Evolutionary conservation across 1,140 invertebrate genomes (phyloP).

Genomic region (Drosophila novamexicana): DNA sequence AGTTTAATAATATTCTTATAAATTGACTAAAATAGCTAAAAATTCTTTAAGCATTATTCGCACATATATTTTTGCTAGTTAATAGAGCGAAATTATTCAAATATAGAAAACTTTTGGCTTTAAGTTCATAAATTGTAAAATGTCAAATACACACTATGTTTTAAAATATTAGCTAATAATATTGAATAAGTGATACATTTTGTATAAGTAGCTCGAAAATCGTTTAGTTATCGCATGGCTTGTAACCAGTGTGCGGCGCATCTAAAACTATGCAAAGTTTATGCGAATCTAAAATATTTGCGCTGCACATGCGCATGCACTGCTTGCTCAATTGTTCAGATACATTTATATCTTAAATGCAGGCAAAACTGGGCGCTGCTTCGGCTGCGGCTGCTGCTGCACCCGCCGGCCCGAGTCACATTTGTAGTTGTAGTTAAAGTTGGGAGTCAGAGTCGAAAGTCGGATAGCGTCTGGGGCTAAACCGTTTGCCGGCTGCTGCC

Average conservation of each 20-base stretch:
- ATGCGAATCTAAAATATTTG: conserved; percentile 80
- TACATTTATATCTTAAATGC: conserved; percentile 80
- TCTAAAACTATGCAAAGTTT: conserved; percentile 79
- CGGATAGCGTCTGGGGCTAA: conserved; percentile 18
- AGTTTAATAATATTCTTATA: too few relatives aligned
- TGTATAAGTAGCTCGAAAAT: not conserved
- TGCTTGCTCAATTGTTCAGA: conserved; percentile 76
- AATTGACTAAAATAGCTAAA: too few relatives aligned
- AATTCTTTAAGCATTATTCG: too few relatives aligned
- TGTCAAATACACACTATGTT: too few relatives aligned
- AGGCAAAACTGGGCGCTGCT: conserved; percentile 51
- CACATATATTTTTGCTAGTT: too few relatives aligned
- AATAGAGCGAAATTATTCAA: too few relatives aligned
- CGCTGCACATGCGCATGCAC: conserved; percentile 72
- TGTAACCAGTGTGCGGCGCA: conserved; percentile 35
- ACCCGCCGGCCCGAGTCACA: conserved; percentile 31
- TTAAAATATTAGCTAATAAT: too few relatives aligned
- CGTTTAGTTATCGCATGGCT: not conserved
- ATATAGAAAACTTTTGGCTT: too few relatives aligned
- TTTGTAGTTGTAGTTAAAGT: conserved; percentile 20
- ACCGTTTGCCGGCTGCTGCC: conserved; percentile 42
- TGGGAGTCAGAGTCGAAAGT: conserved; percentile 13
- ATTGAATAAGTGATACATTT: too few relatives aligned
- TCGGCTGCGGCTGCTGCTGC: conserved; percentile 24
- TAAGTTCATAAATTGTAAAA: too few relatives aligned